Conservation (phyloP, 2,888 invertebrate genomes). For the Trisateles emortualis region DNA sequence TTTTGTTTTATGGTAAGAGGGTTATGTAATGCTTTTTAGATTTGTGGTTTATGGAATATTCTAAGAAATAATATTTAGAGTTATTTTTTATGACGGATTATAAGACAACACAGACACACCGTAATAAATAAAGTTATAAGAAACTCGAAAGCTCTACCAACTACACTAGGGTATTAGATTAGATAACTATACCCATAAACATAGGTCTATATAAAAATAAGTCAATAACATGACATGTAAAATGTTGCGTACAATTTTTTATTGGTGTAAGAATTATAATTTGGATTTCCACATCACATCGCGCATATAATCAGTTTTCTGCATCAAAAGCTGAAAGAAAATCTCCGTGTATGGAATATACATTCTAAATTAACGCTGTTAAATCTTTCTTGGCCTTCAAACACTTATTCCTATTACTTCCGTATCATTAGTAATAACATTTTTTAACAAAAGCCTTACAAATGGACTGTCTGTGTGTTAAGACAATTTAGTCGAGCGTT, state of each 20-base stretch:
- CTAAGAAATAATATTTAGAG: neutral
- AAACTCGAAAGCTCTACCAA: no score
- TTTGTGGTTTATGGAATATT: conserved; percentile 7
- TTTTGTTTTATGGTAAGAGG: conserved; percentile 49
- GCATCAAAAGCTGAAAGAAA: conserved; percentile 6
- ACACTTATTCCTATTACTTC: conserved; percentile 64
- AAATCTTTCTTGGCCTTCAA: conserved; percentile 50
- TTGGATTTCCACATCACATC: neutral
- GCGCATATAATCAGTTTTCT: neutral
- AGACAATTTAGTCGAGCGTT: conserved; percentile 71
- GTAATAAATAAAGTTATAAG: no score
- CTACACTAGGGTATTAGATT: no score
- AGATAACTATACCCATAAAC: no score
- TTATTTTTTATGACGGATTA: neutral
- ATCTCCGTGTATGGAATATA: conserved; percentile 9
- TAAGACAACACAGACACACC: no score
- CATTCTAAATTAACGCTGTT: conserved; percentile 45
- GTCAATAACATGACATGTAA: no score
- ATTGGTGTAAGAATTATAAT: no score
- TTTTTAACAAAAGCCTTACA: conserved; percentile 64
- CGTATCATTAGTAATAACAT: conserved; percentile 72
- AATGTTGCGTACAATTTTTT: no score
- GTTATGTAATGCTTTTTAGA: conserved; percentile 30
- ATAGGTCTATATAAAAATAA: no score
- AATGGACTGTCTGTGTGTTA: conserved; percentile 72